Evolutionary conservation across 2,888 invertebrate genomes (phyloP).

Genomic region (Podabrus alpinus): DNA sequence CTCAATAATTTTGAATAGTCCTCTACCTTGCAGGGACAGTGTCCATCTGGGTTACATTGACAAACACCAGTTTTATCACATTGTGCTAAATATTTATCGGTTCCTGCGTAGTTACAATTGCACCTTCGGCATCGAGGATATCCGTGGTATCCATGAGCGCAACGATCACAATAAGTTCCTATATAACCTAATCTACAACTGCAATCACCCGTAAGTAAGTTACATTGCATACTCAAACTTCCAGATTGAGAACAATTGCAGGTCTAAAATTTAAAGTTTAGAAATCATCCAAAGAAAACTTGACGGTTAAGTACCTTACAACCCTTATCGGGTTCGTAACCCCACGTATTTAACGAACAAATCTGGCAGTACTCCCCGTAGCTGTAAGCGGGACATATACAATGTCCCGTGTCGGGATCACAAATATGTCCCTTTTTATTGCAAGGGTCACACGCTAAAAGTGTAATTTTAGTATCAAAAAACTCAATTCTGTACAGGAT

Average conservation of each 20-base stretch:
- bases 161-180: conserved; percentile 79
- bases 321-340: conserved; percentile 73
- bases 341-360: conserved; percentile 83
- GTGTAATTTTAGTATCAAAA: not conserved
- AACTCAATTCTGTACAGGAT: not conserved
- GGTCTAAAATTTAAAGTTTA: conserved; percentile 47
- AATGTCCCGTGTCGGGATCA: conserved; percentile 85
- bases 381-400: conserved; percentile 88
- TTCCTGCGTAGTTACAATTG: conserved; percentile 78
- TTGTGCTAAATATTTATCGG: conserved; percentile 56
- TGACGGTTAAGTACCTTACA: conserved; percentile 65
- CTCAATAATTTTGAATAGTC: not conserved
- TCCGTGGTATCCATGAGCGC: conserved; percentile 85
- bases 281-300: not conserved
- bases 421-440: conserved; percentile 85
- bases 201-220: conserved; percentile 72
- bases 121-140: conserved; percentile 88
- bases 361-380: conserved; percentile 81
- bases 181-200: conserved; percentile 74
- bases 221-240: conserved; percentile 69
- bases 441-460: conserved; percentile 76
- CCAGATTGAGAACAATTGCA: conserved; percentile 79
- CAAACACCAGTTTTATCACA: conserved; percentile 62
- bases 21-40: conserved; percentile 86
- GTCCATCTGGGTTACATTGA: conserved; percentile 76